Percentiles rank a stretch among this genome's conserved stretches.
Evolutionary conservation across 2,888 invertebrate genomes (phyloP).

Genomic region (Microplitis deprimator): DNA sequence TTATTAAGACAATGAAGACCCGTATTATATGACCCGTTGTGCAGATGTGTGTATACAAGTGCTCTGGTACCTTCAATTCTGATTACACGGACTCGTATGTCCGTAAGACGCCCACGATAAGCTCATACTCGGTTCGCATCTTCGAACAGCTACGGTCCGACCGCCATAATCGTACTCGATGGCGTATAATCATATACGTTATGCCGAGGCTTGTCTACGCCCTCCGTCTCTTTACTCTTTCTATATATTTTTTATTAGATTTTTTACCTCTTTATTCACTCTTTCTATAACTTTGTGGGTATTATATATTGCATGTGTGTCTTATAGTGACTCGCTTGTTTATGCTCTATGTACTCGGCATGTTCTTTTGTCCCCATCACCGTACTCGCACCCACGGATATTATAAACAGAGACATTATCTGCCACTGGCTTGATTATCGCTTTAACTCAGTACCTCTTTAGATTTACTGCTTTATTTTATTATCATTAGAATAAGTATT

Average conservation of each 20-base stretch:
- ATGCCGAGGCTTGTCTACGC: constrained; percentile 26
- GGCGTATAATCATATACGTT: constrained; percentile 43
- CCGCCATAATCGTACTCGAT: constrained; percentile 42
- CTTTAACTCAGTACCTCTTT: constrained; percentile 19
- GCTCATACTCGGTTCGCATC: constrained; percentile 25
- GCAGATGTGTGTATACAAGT: neutral
- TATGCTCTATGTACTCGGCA: neutral
- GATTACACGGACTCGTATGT: constrained; percentile 28
- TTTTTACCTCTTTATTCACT: constrained; percentile 6
- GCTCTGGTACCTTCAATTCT: constrained; percentile 25
- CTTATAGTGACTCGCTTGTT: neutral
- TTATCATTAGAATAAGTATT: neutral
- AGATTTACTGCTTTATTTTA: neutral
- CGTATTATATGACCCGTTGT: no score
- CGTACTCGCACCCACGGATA: constrained; percentile 24
- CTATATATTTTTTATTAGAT: neutral
- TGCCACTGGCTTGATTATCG: constrained; percentile 25
- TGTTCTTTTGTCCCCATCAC: constrained; percentile 9
- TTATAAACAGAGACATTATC: constrained; percentile 38
- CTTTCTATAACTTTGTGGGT: neutral
- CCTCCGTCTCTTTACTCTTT: constrained; percentile 25
- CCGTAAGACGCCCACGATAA: constrained; percentile 36
- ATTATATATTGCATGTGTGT: neutral
- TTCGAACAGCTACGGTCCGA: constrained; percentile 32
- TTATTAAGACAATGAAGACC: neutral